Evolutionary conservation across 2,797 vertebrate species (phyloP).

Genomic region (Pseudocheirus occidentalis): DNA sequence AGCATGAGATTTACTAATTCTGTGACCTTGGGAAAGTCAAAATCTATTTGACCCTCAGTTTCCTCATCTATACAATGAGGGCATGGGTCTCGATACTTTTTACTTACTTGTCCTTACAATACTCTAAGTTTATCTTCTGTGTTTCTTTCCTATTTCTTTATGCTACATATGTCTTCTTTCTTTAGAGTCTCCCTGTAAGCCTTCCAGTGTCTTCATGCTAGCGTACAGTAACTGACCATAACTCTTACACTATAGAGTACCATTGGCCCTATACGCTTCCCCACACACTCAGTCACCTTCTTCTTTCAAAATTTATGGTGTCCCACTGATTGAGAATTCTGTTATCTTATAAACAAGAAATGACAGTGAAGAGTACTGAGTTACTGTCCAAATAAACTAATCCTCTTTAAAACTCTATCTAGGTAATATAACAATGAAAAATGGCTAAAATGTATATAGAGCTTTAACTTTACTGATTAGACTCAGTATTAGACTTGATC

Average conservation of each 20-base stretch:
- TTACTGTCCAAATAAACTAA: not conserved
- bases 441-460: not conserved
- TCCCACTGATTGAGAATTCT: not conserved
- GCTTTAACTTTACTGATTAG: not conserved
- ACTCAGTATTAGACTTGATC: not conserved
- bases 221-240: not conserved
- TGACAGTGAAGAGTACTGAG: not conserved
- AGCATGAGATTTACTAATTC: not conserved
- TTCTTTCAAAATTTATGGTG: not conserved
- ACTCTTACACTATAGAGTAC: not conserved
- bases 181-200: not conserved
- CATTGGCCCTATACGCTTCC: not conserved
- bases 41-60: not conserved
- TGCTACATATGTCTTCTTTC: not conserved
- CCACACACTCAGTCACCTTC: not conserved
- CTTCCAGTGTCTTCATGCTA: not conserved
- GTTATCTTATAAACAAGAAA: not conserved
- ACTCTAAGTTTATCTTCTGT: not conserved
- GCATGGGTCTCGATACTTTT: not conserved
- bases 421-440: not conserved
- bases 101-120: not conserved
- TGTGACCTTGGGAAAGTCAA: not conserved
- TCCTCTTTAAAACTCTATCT: not conserved
- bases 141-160: not conserved
- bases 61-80: not conserved